Evolutionary conservation across 2,113 vertebrate species (phyloP).

Genomic region (Nycticebus coucang): DNA sequence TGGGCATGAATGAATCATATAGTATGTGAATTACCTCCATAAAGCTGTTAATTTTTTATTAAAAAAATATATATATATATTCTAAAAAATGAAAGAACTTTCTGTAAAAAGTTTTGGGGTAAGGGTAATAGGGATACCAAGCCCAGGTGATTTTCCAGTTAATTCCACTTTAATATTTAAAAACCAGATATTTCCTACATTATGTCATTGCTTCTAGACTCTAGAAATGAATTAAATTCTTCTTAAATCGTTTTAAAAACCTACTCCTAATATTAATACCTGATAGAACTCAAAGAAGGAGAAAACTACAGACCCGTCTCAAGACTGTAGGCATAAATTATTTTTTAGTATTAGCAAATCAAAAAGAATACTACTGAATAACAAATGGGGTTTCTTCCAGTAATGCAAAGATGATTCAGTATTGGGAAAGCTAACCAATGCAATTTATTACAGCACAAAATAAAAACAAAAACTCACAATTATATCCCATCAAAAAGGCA

Average conservation of each 20-base stretch:
- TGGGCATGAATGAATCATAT: too few species aligned
- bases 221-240: neutral
- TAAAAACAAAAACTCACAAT: conserved; percentile 48
- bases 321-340: neutral
- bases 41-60: too few species aligned
- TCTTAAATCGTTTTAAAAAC: conserved; percentile 7
- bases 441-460: conserved; percentile 44
- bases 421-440: conserved; percentile 42
- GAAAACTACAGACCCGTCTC: neutral
- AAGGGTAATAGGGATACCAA: neutral
- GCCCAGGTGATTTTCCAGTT: neutral
- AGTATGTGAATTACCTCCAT: too few species aligned
- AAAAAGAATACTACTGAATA: conserved; percentile 3
- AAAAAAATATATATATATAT: neutral
- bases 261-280: neutral
- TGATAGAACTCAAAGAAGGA: neutral
- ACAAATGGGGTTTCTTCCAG: conserved; percentile 55
- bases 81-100: neutral
- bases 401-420: conserved; percentile 53
- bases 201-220: neutral
- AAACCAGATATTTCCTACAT: neutral
- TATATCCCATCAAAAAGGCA: conserved; percentile 3
- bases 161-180: conserved; percentile 1
- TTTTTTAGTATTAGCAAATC: conserved; percentile 2
- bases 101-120: neutral